phyloP scores from a whole-genome alignment of 2,888 invertebrate species.

The Cerceris rybyensis region DNA sequence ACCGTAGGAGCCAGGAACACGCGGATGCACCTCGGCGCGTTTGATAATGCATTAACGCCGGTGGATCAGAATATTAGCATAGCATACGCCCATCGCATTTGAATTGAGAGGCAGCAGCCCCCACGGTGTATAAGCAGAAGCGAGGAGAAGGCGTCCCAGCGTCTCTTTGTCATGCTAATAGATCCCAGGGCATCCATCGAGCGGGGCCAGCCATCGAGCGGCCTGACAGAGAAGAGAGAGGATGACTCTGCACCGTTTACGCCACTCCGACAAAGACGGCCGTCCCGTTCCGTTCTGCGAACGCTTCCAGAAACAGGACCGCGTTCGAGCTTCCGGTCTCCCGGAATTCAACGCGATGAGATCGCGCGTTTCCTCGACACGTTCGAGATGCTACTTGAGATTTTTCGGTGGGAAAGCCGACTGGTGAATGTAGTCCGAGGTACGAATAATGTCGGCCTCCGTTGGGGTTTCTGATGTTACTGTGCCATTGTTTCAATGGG shows the following conservation, averaged over 20 bases:
- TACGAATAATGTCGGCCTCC: no score
- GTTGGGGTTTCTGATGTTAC: no score
- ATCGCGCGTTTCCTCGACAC: background rate
- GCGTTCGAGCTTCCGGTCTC: constrained; percentile 47
- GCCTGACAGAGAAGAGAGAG: constrained; percentile 47
- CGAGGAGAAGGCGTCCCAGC: constrained; percentile 80
- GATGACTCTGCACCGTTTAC: constrained; percentile 76
- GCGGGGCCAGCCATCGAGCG: constrained; percentile 73
- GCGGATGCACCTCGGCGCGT: constrained; percentile 73
- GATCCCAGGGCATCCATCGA: constrained; percentile 73
- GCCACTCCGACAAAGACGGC: constrained; percentile 51
- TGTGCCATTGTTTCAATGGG: no score
- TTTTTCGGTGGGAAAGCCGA: no score
- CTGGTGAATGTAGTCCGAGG: no score
- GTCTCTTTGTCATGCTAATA: constrained; percentile 82
- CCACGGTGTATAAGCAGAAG: constrained; percentile 77
- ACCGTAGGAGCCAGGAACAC: constrained; percentile 28
- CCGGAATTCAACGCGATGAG: constrained; percentile 32
- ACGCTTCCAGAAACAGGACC: constrained; percentile 45
- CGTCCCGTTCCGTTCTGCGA: constrained; percentile 12
- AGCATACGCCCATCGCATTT: constrained; percentile 82
- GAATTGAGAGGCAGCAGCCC: constrained; percentile 78
- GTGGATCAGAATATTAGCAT: constrained; percentile 81
- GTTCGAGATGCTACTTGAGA: background rate
- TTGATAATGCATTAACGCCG: constrained; percentile 81